Percentiles rank a stretch among this genome's conserved stretches.
phyloP scores from a whole-genome alignment of 1,140 invertebrate species.

The Nixonia krombeini region DNA sequence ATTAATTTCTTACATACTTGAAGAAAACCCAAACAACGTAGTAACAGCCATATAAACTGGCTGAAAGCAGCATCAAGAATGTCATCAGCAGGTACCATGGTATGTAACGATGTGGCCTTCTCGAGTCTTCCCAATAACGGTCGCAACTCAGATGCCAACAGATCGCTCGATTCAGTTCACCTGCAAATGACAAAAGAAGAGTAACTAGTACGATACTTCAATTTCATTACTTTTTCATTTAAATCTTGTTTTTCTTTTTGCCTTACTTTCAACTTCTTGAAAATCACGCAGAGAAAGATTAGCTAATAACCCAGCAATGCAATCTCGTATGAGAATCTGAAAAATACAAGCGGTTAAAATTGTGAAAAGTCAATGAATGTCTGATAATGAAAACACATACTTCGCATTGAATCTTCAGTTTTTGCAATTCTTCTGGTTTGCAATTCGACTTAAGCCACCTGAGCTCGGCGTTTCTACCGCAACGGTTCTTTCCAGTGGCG shows the following conservation, averaged over 20 bases:
- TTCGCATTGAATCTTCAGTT: slow-evolving; percentile 80
- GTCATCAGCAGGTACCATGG: slow-evolving; percentile 84
- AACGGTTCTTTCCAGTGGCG: slow-evolving; percentile 75
- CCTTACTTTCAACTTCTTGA: slow-evolving; percentile 85
- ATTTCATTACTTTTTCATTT: too few relatives aligned
- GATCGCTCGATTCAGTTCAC: slow-evolving; percentile 87
- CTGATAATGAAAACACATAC: too few relatives aligned
- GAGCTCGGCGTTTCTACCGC: slow-evolving; percentile 74
- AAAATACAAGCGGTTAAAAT: background rate
- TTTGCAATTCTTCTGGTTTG: slow-evolving; percentile 84
- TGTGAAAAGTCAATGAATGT: too few relatives aligned
- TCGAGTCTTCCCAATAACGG: slow-evolving; percentile 89
- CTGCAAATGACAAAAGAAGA: slow-evolving; percentile 68
- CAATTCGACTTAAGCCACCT: slow-evolving; percentile 85
- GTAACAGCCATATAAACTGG: slow-evolving; percentile 88
- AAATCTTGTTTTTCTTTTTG: background rate
- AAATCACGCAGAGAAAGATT: slow-evolving; percentile 87
- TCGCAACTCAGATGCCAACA: slow-evolving; percentile 94
- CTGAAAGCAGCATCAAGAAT: slow-evolving; percentile 82
- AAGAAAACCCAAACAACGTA: slow-evolving; percentile 92
- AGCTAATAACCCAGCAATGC: slow-evolving; percentile 83
- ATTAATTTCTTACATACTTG: slow-evolving; percentile 78
- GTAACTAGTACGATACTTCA: too few relatives aligned
- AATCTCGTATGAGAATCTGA: slow-evolving; percentile 78
- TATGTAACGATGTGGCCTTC: slow-evolving; percentile 80